Conservation (phyloP, 2,888 invertebrate species). For the Melanostoma scalare region DNA sequence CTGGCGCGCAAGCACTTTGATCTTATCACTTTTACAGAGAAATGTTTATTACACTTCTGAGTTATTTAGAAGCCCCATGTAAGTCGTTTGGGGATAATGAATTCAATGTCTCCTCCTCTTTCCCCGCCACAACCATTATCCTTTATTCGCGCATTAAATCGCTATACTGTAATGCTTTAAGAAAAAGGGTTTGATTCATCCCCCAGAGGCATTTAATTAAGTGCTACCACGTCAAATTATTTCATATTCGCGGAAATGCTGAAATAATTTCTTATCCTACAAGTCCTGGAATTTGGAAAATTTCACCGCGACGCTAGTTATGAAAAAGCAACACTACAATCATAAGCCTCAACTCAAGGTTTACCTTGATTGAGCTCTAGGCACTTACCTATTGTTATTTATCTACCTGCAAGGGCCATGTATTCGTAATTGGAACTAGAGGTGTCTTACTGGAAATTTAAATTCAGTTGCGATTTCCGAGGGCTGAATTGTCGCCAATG, state of each 20-base stretch:
- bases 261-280: slow-evolving; percentile 52
- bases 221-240: slow-evolving; percentile 70
- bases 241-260: slow-evolving; percentile 64
- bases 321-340: slow-evolving; percentile 37
- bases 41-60: slow-evolving; percentile 70
- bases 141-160: slow-evolving; percentile 13
- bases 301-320: slow-evolving; percentile 57
- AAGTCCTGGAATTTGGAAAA: slow-evolving; percentile 40
- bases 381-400: background rate
- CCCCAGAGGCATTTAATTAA: slow-evolving; percentile 66
- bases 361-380: slow-evolving; percentile 43
- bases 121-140: background rate
- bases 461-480: slow-evolving; percentile 57
- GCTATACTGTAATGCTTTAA: slow-evolving; percentile 14
- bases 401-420: slow-evolving; percentile 1
- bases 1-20: slow-evolving; percentile 52
- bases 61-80: slow-evolving; percentile 63
- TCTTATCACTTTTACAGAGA: slow-evolving; percentile 66
- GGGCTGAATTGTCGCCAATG: slow-evolving; percentile 61
- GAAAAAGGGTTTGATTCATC: slow-evolving; percentile 50
- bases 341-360: slow-evolving; percentile 25
- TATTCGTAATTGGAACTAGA: background rate
- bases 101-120: slow-evolving; percentile 38
- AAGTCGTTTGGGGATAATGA: slow-evolving; percentile 68
- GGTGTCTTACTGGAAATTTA: slow-evolving; percentile 55